phyloP scores from a whole-genome alignment of 2,888 invertebrate species.

The Melieria omissa region DNA sequence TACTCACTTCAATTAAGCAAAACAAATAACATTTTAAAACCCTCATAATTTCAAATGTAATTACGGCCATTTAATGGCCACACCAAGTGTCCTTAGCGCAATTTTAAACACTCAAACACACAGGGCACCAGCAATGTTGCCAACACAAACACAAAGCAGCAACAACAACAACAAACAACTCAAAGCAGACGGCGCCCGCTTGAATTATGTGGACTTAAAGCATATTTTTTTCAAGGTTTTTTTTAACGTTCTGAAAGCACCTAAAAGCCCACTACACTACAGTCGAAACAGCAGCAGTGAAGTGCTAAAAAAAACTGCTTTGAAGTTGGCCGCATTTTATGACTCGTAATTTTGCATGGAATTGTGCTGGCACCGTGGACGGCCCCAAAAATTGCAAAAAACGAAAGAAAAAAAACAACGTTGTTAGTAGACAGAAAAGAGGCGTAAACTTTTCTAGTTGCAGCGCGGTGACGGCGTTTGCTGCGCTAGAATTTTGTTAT shows the following conservation, averaged over 20 bases:
- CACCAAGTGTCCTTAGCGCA: too few relatives aligned
- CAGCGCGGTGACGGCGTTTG: too few relatives aligned
- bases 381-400: too few relatives aligned
- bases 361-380: too few relatives aligned
- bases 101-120: background rate
- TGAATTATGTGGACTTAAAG: too few relatives aligned
- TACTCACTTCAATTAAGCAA: slow-evolving; percentile 20
- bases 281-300: background rate
- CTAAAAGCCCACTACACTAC: slow-evolving; percentile 15
- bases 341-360: slow-evolving; percentile 3
- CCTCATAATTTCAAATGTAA: slow-evolving; percentile 24
- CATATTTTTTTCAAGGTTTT: background rate
- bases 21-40: slow-evolving; percentile 31
- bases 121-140: background rate
- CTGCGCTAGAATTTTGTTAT: background rate
- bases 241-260: slow-evolving; percentile 21
- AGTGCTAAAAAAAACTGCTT: background rate
- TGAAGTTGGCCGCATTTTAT: slow-evolving; percentile 18
- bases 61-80: slow-evolving; percentile 21
- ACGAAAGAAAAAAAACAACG: too few relatives aligned
- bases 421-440: too few relatives aligned
- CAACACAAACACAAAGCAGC: background rate
- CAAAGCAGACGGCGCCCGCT: background rate
- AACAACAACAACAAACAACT: slow-evolving; percentile 22
- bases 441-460: too few relatives aligned